phyloP scores from a whole-genome alignment of 2,888 invertebrate genomes.

The Phalangium opilio region DNA sequence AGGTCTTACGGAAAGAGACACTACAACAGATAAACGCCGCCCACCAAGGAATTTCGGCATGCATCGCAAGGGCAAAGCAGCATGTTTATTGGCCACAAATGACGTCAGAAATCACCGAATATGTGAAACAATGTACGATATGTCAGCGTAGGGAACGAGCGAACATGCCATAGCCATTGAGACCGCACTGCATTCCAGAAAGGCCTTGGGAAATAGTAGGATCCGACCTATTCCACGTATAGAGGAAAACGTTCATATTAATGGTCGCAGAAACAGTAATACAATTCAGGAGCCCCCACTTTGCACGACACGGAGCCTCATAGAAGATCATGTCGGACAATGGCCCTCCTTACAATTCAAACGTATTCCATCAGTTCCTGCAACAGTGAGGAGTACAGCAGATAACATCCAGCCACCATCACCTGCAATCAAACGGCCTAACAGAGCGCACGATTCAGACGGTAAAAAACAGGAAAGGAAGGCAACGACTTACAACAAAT shows the following conservation, averaged over 20 bases:
- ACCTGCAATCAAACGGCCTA: slow-evolving; percentile 3
- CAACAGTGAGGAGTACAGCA: background rate
- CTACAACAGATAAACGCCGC: background rate
- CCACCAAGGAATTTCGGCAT: slow-evolving; percentile 4
- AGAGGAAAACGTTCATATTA: background rate
- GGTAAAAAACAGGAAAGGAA: slow-evolving; percentile 1
- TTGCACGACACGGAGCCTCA: slow-evolving; percentile 2
- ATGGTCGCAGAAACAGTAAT: slow-evolving; percentile 4
- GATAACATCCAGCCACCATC: background rate
- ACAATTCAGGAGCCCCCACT: slow-evolving; percentile 1
- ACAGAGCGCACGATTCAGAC: background rate
- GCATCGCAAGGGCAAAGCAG: slow-evolving; percentile 1
- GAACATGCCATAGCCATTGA: slow-evolving; percentile 1
- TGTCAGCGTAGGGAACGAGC: slow-evolving; percentile 1
- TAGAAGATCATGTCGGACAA: background rate
- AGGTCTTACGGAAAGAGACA: background rate
- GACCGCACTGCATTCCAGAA: background rate
- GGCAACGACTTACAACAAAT: slow-evolving; percentile 1
- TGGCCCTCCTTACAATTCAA: slow-evolving; percentile 4
- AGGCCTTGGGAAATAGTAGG: slow-evolving; percentile 1
- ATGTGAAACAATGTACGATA: slow-evolving; percentile 1
- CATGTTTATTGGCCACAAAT: slow-evolving; percentile 6
- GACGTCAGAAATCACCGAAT: background rate
- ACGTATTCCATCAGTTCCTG: background rate
- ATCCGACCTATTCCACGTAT: background rate